Evolutionary conservation across 2,888 invertebrate genomes (phyloP), one percentile per base, ranked within the genome.

Genomic region (Troides helena): DNA sequence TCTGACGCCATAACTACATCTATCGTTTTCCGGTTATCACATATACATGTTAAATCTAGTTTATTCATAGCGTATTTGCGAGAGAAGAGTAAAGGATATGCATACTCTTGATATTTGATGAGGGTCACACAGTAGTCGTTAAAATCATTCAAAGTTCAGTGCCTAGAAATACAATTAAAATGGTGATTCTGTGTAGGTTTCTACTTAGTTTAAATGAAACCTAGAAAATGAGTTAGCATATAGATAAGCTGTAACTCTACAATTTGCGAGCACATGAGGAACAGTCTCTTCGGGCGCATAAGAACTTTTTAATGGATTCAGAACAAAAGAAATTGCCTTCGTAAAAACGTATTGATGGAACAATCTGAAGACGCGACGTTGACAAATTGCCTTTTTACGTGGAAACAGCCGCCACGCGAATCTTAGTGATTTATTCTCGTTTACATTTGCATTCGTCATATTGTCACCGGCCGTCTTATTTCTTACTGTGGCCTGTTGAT

Each of bases 351-450:
- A 69, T 69, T 69, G 68, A 69, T 67, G 62, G 62, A 69, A 69
- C 68, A 69, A 69, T 69, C 60, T 64, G 64, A 63, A 43, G 64
- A 64, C 36, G 64, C 68, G 68, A 69, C 68, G 68, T 69, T 69
- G 68, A 69, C 68, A 69, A 69, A 69, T 69, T 69, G 68, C 68
- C 60, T 69, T 69, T 65, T 69, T 69, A 64, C 68, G 64, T 64
- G 64, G 68, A 65, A 69, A 69, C 68, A 64, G 68, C 36, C 68
- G 64, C 60, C 56, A n/a, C 23, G 39, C 43, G 39, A 64, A 69
- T 64, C 50, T 46, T 65, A 21, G 60, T 64, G 64, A 69, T 65
- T 69, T 68, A 68, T 63, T 68, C 59, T 23, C 59, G 23, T 69
- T 69, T 25, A n/a, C n/a, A 69, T 69, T 69, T 67, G 67, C 67